Evolutionary conservation across 2,113 vertebrate species (phyloP), one percentile per base, ranked within the genome.

Genomic region (Tragelaphus scriptus): DNA sequence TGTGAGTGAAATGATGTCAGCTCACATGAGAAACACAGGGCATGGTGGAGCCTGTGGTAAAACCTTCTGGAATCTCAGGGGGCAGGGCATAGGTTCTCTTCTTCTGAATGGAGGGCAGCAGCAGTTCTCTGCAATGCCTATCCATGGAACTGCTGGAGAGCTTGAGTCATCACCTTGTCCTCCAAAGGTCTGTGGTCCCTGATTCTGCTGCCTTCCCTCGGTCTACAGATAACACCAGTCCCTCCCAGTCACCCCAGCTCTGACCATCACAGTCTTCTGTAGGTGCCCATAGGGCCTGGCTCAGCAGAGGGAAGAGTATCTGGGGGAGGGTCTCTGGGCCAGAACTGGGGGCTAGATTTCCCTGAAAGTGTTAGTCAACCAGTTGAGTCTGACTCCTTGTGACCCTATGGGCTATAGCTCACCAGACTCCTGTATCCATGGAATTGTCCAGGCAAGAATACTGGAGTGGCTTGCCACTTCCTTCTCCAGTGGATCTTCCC

Each of bases 181-280:
- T 53, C 55, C 32, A 40, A 5, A 51, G 28, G 47, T 10, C 58
- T 81, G 12, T 40, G 26, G 15, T 23, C 26, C 8, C 36, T 30
- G n/a, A 10, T 32, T 28, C 49, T 3, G 4, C 30, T 65, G 65
- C 36, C 15, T 32, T 26, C 3, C 53, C 4, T n/a, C 4, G 8
- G 10, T 59, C 9, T 11, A 19, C 15, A 30, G 8, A 1, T 3
- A 17, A 51, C 23, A 49, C 7, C 1, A 23, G 1, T 16, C 12
- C 10, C 51, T 75, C 25, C 32, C 0, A 25, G 51, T 59, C n/a
- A 30, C 11, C 4, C 15, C 8, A 11, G 19, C 36, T 36, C 14
- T n/a, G 28, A 82, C 23, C 17, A 32, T 23, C 25, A 8, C 30
- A 30, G 3, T 61, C 14, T 63, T 21, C 32, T 51, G 1, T 25